Conservation (phyloP, 2,888 invertebrate species). For the Apamea monoglypha region DNA sequence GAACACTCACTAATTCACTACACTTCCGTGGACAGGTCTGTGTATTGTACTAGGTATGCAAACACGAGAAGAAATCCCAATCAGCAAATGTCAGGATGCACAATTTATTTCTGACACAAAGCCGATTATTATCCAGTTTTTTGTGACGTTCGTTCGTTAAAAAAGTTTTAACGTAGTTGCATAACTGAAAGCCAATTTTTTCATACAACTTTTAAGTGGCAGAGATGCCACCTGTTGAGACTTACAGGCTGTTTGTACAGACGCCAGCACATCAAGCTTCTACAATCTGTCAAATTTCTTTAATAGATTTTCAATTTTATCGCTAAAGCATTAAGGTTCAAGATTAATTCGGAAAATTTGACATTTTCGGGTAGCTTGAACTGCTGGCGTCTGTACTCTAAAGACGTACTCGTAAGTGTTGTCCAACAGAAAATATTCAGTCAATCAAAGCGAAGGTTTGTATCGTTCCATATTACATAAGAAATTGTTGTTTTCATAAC, state of each 20-base stretch:
- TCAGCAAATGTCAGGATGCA: neutral
- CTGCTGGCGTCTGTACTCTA: too few species aligned
- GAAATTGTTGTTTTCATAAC: neutral
- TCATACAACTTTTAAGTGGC: constrained; percentile 13
- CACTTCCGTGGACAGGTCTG: neutral
- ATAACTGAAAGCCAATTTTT: neutral
- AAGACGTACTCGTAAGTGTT: constrained; percentile 9
- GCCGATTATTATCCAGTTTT: neutral
- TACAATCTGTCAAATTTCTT: too few species aligned
- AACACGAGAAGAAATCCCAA: neutral
- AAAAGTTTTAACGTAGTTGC: constrained; percentile 1
- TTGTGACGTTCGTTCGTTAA: constrained; percentile 11
- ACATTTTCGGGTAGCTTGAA: too few species aligned
- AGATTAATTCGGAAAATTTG: too few species aligned
- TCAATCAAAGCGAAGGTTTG: neutral
- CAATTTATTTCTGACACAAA: neutral
- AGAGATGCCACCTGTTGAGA: constrained; percentile 9
- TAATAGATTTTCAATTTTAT: too few species aligned
- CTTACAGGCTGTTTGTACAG: neutral
- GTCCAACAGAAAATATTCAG: constrained; percentile 6
- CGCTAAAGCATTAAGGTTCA: too few species aligned
- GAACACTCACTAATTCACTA: neutral
- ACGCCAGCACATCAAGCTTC: too few species aligned
- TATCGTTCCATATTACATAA: neutral
- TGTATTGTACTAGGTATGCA: too few species aligned